Conservation (phyloP, 2,888 invertebrate species). For the Philereme transversata region DNA sequence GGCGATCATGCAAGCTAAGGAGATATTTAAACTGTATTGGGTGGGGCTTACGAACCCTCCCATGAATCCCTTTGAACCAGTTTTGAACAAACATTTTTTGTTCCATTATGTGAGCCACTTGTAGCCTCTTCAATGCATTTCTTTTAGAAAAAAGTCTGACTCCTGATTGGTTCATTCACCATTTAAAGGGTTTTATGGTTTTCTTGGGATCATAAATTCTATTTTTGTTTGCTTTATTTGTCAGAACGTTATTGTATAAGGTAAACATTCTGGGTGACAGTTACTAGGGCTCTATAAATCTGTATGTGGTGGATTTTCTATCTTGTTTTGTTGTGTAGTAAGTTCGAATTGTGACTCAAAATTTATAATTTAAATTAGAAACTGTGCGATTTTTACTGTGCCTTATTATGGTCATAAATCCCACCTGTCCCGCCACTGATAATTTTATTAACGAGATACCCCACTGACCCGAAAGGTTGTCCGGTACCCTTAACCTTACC, state of each 20-base stretch:
- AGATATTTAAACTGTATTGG: slow-evolving; percentile 40
- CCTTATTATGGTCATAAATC: neutral
- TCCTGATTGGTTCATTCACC: slow-evolving; percentile 34
- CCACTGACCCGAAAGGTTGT: slow-evolving; percentile 50
- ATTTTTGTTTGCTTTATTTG: slow-evolving; percentile 22
- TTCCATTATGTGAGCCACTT: slow-evolving; percentile 29
- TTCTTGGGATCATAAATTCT: slow-evolving; percentile 4
- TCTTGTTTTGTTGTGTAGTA: neutral
- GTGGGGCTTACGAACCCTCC: slow-evolving; percentile 42
- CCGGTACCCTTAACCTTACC: slow-evolving; percentile 39
- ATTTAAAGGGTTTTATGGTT: slow-evolving; percentile 25
- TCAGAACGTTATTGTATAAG: slow-evolving; percentile 5
- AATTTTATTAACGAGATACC: slow-evolving; percentile 44
- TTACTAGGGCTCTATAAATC: slow-evolving; percentile 32
- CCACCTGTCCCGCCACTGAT: slow-evolving; percentile 36
- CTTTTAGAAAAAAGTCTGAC: slow-evolving; percentile 23
- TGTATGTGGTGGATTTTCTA: slow-evolving; percentile 5
- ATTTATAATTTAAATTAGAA: no score
- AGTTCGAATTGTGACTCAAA: neutral
- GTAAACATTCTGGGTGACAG: slow-evolving; percentile 34
- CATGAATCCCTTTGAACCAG: slow-evolving; percentile 34
- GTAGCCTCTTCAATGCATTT: slow-evolving; percentile 11
- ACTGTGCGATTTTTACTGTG: neutral
- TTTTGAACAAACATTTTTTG: slow-evolving; percentile 38
- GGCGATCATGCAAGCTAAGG: slow-evolving; percentile 50